Evolutionary conservation across 2,888 invertebrate species (phyloP), one percentile per base, ranked within the genome.

Genomic region (Plagiodera versicolora): DNA sequence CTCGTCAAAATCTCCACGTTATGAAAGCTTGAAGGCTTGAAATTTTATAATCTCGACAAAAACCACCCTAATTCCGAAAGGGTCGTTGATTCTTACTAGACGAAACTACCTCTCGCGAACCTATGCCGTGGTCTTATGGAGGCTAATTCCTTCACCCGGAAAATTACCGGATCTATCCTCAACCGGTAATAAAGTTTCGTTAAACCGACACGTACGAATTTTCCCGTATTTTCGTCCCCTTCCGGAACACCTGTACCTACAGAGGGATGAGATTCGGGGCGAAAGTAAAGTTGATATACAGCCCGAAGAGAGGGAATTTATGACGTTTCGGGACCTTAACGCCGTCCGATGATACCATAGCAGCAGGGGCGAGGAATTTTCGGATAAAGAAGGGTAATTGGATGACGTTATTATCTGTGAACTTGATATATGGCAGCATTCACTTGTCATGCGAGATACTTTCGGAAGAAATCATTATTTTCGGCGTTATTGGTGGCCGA

Each of bases 171-270:
- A 54, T 63, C 63, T 63, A 60, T 54, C 64, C 57, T 60, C 60
- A 53, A 66, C 66, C 64, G 58, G 67, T 61, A 67, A 69, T 70
- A 70, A 70, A 70, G 65, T 70, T 68, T 66, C 67, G 67, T 70
- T 70, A 69, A 68, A 65, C 68, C 67, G 65, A 69, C 70, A 67
- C 56, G 56, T 53, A 24, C 52, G 52, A 53, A 44, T 44, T 53
- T 53, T 53, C 53, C 39, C 17, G 53, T 20, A 10, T 53, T 53
- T 53, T 53, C 53, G 24, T 39, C 28, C 20, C 53, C 53, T 28
- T 28, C 28, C 16, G 11, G 45, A 20, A 53, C 53, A 53, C 53
- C 53, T 53, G 53, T 53, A 53, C 53, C 35, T 28, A 53, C 45
- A 44, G 44, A 20, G 44, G 51, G 52, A 35, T 46, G 47, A 44